A percentile compares a stretch with the other conserved stretches of the same genome.
phyloP scores from a whole-genome alignment of 2,888 invertebrate genomes.

The Disparrhopalites patrizii region DNA sequence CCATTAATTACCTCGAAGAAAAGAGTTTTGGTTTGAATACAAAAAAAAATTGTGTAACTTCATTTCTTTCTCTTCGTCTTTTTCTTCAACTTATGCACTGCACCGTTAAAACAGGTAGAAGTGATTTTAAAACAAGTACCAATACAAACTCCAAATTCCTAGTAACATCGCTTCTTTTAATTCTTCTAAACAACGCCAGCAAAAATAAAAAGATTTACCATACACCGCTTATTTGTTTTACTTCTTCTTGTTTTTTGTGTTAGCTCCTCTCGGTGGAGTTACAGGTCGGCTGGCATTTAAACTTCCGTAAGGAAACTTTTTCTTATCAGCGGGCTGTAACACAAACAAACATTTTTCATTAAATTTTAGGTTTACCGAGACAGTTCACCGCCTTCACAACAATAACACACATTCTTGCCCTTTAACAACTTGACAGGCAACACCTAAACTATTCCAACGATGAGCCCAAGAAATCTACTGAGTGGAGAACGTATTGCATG shows the following conservation, averaged over 20 bases:
- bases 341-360: constrained; percentile 20
- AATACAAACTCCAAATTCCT: constrained; percentile 25
- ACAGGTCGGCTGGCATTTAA: constrained; percentile 93
- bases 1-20: constrained; percentile 4
- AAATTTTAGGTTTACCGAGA: no score
- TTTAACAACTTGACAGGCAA: no score
- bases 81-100: constrained; percentile 24
- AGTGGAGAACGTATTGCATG: no score
- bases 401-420: no score
- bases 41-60: constrained; percentile 17
- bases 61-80: constrained; percentile 19
- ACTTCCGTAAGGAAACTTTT: constrained; percentile 91
- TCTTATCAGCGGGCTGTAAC: constrained; percentile 89
- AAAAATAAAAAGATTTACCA: constrained; percentile 31
- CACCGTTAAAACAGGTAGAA: constrained; percentile 28
- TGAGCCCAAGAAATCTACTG: no score
- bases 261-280: constrained; percentile 92
- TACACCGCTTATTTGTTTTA: constrained; percentile 52
- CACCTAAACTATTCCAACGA: no score
- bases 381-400: no score
- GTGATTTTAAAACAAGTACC: constrained; percentile 22
- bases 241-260: constrained; percentile 92
- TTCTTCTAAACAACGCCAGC: constrained; percentile 24
- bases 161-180: constrained; percentile 16
- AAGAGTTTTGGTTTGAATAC: constrained; percentile 20